Conservation (phyloP, 2,888 invertebrate genomes). For the Anticlea derivata region DNA sequence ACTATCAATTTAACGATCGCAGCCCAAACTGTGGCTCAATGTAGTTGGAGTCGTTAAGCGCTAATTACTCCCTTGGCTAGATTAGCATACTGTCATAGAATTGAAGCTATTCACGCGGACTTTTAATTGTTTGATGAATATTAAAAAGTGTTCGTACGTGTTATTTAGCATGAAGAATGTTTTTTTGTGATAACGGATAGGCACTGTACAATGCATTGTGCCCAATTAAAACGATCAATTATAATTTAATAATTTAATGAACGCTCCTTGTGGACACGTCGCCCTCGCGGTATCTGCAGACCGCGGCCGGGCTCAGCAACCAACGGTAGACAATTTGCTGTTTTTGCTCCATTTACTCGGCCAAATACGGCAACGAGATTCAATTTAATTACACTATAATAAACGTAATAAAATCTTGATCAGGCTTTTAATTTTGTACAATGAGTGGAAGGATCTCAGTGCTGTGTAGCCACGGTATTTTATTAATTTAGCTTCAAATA, state of each 20-base stretch:
- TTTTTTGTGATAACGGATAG: constrained; percentile 48
- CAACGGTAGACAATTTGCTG: constrained; percentile 41
- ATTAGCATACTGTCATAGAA: constrained; percentile 58
- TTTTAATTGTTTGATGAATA: constrained; percentile 69
- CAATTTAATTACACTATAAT: constrained; percentile 75
- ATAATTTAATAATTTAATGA: constrained; percentile 60
- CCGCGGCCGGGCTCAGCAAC: constrained; percentile 33
- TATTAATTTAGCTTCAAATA: constrained; percentile 46
- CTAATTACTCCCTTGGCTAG: constrained; percentile 53
- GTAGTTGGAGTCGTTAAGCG: constrained; percentile 54
- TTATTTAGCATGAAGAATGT: constrained; percentile 55
- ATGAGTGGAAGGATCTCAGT: constrained; percentile 43
- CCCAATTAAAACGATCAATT: constrained; percentile 60
- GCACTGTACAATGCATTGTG: constrained; percentile 54
- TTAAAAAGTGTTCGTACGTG: constrained; percentile 59
- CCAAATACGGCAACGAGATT: constrained; percentile 65
- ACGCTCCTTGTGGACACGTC: constrained; percentile 40
- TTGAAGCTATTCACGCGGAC: constrained; percentile 56
- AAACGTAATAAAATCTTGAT: constrained; percentile 69
- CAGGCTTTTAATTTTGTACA: constrained; percentile 59
- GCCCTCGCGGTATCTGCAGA: constrained; percentile 23
- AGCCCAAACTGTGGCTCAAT: constrained; percentile 51
- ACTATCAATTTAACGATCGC: constrained; percentile 47
- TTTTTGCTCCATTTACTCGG: constrained; percentile 62
- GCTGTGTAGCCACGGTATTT: constrained; percentile 31